Conservation (phyloP, 2,113 vertebrate genomes). For the Gymnarchus niloticus region DNA sequence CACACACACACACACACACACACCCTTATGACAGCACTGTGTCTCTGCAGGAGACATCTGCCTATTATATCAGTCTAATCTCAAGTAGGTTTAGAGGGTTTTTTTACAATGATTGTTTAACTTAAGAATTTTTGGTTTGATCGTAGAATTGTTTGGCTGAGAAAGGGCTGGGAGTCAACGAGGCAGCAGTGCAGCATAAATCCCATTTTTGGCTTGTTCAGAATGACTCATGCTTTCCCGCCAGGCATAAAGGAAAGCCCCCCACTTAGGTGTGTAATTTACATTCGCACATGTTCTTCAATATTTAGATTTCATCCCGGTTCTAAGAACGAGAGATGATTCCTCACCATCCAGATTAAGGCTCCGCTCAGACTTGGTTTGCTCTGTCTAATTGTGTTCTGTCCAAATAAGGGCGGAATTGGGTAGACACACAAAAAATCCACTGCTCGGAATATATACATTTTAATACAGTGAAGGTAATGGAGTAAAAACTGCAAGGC, state of each 20-base stretch:
- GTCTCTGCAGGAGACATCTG: background rate
- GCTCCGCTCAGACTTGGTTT: conserved; percentile 16
- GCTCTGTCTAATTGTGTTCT: conserved; percentile 33
- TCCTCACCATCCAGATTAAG: background rate
- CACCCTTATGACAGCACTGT: too few species aligned
- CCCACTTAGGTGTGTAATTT: conserved; percentile 1
- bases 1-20: too few species aligned
- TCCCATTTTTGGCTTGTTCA: background rate
- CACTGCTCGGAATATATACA: conserved; percentile 34
- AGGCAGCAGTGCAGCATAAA: background rate
- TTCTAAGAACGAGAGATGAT: background rate
- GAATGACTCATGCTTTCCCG: conserved; percentile 4
- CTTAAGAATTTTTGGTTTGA: background rate
- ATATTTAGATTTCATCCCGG: conserved; percentile 23
- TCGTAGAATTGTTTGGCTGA: background rate
- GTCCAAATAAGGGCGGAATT: conserved; percentile 29
- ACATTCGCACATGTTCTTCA: conserved; percentile 14
- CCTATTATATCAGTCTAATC: background rate
- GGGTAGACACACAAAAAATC: conserved; percentile 18
- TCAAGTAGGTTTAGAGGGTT: background rate
- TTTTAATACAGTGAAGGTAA: conserved; percentile 56
- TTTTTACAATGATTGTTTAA: background rate
- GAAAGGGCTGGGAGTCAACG: too few species aligned
- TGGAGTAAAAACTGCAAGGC: conserved; percentile 41
- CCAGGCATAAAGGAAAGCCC: background rate